Base-by-base conservation (phyloP, 2,113 vertebrate genomes). In the Channa maculata region DNA sequence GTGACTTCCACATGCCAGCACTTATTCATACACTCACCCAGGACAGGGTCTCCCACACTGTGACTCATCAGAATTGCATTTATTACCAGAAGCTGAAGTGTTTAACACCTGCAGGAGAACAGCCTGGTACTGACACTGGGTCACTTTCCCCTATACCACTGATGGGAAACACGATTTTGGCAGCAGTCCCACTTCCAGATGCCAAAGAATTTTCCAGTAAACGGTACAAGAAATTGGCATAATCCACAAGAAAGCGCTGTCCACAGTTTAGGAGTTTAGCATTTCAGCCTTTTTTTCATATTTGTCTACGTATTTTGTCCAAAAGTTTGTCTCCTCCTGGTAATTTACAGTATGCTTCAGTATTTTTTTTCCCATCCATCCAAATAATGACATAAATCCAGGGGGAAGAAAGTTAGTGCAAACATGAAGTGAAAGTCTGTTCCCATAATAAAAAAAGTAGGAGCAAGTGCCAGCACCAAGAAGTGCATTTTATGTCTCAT, bases 381-480 rank as follows among this genome's bases (percentile, higher is more conserved):
- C 8, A 75, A 59, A 45, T 14, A 45, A 38, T 77, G 52, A 43
- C 37, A 13, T 14, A 7, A 72, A 46, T 39, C 53, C 13, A 38
- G 13, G 48, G 43, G 12, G 9, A 54, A 59, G 54, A 49, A 37
- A 8, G 8, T 38, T 6, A 62, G 1, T 3, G 3, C 54, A 51
- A 68, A 69, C 12, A 34, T 36, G 45, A 11, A 5, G 7, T 11
- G 6, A 8, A 45, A 43, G 39, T 38, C 10, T 57, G 67, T 62
- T 75, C 37, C 38, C 14, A n/a, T 24, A 24, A 24, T 24, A 24
- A 24, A 24, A 24, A 24, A 24, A 24, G 54, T 73, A 62, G 89
- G 83, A 60, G 91, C 71, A 87, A 62, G 67, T 86, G 75, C 91
- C 4, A 82, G 49, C 65, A 33, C 45, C 66, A 58, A 72, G 66